These are phyloP conservation scores for Taphrorychus bicolor DNA, from an alignment of 2,888 invertebrate species.

Conservation along the genomic window DNA sequence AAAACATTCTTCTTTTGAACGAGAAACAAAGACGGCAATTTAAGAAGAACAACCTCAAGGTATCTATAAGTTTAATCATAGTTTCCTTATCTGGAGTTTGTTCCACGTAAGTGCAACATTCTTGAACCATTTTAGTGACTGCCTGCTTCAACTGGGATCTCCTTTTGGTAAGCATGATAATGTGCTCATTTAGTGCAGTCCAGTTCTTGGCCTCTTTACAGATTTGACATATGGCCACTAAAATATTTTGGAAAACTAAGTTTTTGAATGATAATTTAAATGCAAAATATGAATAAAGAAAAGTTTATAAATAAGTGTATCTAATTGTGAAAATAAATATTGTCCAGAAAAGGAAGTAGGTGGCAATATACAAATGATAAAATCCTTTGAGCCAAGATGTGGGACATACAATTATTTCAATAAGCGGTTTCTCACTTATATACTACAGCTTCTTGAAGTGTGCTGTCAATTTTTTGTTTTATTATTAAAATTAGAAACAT, in stretches of 20 bases:
- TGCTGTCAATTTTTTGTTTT: no score
- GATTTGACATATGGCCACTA: conserved; percentile 89
- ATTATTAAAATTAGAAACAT: no score
- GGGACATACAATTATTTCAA: no score
- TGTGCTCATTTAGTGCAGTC: conserved; percentile 92
- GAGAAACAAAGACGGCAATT: neutral
- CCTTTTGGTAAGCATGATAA: conserved; percentile 88
- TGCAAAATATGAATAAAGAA: no score
- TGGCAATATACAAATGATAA: no score
- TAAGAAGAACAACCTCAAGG: conserved; percentile 65
- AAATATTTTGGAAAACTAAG: conserved; percentile 1
- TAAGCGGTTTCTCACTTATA: no score
- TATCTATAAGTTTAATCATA: conserved; percentile 94
- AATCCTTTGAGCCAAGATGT: no score
- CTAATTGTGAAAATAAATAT: no score
- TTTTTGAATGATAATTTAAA: neutral
- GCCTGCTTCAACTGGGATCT: conserved; percentile 96
- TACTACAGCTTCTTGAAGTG: no score
- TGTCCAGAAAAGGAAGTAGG: no score
- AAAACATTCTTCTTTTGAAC: no score
- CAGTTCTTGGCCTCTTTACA: conserved; percentile 92
- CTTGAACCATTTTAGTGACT: conserved; percentile 96
- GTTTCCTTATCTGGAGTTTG: conserved; percentile 90
- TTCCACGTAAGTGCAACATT: conserved; percentile 92
- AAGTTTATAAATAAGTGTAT: no score